phyloP scores from a whole-genome alignment of 37 sponge, comb jelly and placozoan genomes.

The Halisarca cf. caerulea region DNA sequence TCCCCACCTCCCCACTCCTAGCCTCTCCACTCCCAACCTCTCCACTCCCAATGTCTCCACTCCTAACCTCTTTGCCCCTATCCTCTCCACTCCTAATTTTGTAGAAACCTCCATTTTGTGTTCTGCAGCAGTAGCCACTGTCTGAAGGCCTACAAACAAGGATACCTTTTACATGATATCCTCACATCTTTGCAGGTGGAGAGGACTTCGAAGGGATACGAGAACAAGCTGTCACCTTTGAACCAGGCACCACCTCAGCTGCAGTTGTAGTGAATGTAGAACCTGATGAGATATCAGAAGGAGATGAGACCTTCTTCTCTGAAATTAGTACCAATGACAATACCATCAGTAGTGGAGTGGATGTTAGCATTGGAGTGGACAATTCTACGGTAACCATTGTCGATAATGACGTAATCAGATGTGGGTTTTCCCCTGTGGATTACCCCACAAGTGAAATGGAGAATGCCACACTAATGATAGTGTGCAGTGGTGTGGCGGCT shows the following conservation, averaged over 20 bases:
- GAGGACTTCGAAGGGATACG: neutral
- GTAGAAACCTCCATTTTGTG: too few species aligned
- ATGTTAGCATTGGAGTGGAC: neutral
- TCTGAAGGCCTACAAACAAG: too few species aligned
- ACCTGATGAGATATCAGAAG: slow-evolving; percentile 45
- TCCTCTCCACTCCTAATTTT: too few species aligned
- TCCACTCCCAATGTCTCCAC: too few species aligned
- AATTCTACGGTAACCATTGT: slow-evolving; percentile 6
- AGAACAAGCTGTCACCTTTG: neutral
- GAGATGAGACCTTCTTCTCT: slow-evolving; percentile 13
- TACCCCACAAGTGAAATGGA: neutral
- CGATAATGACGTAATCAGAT: neutral
- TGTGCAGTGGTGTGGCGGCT: neutral
- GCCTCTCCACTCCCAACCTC: too few species aligned
- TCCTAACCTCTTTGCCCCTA: too few species aligned
- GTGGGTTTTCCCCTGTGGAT: neutral
- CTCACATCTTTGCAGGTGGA: neutral
- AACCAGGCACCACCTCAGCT: neutral
- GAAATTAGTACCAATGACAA: neutral
- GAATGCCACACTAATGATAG: neutral
- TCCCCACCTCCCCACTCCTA: too few species aligned
- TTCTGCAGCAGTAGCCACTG: too few species aligned
- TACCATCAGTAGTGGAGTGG: neutral
- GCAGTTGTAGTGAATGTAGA: neutral
- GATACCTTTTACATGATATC: neutral